Evolutionary conservation across 2,888 invertebrate genomes (phyloP), one percentile per base, ranked within the genome.

Genomic region (Drosophila lutescens): DNA sequence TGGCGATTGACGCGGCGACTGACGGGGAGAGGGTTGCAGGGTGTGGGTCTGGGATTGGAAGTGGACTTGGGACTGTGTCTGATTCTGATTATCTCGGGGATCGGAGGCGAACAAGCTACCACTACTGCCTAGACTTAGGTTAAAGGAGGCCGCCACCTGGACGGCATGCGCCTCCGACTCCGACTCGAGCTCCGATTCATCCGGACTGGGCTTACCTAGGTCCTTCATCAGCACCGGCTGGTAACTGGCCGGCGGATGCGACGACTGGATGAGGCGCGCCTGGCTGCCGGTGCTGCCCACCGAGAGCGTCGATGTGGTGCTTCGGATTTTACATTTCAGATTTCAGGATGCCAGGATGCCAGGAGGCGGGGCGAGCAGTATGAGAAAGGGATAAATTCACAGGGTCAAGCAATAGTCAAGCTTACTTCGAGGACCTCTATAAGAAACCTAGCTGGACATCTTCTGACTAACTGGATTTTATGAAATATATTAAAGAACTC

Each of bases 211-310:
- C 96, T 96, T 96, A 97, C 97, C 97, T 95, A 97, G 93, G 93
- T 97, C 97, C 93, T 97, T 96, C 91, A 96, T 95, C 92, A 95
- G 95, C 84, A 96, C 95, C 67, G 98, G 97, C 89, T 98, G 97
- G 93, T 97, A 98, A 92, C 96, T 96, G 89, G 97, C 96, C 68
- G 98, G 98, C 90, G 97, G 97, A 93, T 98, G 97, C 82, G 98
- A 98, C 79, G 98, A 97, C 93, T 98, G 98, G 91, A 98, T 97
- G 90, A 98, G 95, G 89, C 97, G 95, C 69, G 98, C 97, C 93
- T 97, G 97, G 92, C 97, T 97, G 90, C 98, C 97, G 57, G 97
- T 97, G 93, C 97, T 98, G 91, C 98, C 97, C 72, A 97, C 97
- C 86, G 97, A 98, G 91, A 98, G 94, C 75, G 98, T 98, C 89